A percentile compares a stretch with the other conserved stretches of the same genome.
phyloP scores from a whole-genome alignment of 2,113 vertebrate species.

The Hylia prasina region DNA sequence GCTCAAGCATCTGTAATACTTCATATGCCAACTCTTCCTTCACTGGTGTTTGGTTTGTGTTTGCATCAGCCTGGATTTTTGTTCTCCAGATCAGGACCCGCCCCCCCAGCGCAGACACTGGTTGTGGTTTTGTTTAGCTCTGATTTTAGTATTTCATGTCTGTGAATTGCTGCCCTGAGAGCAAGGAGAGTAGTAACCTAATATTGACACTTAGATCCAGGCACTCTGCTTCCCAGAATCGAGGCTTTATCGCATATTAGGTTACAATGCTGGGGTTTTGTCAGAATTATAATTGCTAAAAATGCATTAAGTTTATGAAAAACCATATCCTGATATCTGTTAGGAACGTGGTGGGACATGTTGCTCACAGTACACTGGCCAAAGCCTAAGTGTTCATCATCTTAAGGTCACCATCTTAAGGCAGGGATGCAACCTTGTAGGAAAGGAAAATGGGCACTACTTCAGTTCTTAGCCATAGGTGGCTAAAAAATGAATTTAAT shows the following conservation, averaged over 20 bases:
- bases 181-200: neutral
- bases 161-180: neutral
- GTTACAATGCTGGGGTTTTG: neutral
- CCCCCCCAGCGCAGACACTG: neutral
- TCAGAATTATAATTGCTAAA: neutral
- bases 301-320: neutral
- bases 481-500: conserved; percentile 30
- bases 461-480: neutral
- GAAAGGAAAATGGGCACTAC: neutral
- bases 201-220: neutral
- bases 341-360: neutral
- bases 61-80: neutral
- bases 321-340: neutral
- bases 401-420: neutral
- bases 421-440: neutral
- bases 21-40: neutral
- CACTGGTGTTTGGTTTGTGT: neutral
- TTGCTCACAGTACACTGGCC: neutral
- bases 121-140: neutral
- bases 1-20: neutral
- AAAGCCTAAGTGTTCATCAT: neutral
- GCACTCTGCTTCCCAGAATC: neutral
- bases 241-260: neutral
- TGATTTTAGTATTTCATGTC: neutral
- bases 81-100: neutral